Percentiles rank a stretch among this genome's conserved stretches.
Evolutionary conservation across 2,888 invertebrate genomes (phyloP).

Genomic region (Miltochrista miniata): DNA sequence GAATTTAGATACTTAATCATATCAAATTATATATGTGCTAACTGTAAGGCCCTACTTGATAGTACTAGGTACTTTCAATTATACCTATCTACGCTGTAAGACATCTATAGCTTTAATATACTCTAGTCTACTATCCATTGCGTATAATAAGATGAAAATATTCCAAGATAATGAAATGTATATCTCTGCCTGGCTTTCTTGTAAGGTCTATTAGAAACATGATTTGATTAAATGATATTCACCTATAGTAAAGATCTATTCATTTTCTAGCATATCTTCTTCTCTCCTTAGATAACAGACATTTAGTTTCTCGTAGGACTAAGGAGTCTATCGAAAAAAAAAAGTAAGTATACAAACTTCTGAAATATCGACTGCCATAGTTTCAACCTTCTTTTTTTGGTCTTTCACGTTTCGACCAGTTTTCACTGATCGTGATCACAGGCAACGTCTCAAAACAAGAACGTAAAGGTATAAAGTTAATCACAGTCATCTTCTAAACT

Average conservation of each 20-base stretch:
- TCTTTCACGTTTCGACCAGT: too few species aligned
- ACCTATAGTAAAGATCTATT: constrained; percentile 6
- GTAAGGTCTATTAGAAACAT: constrained; percentile 61
- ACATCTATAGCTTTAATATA: constrained; percentile 55
- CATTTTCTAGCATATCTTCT: too few species aligned
- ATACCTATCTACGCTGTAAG: constrained; percentile 49
- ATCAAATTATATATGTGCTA: constrained; percentile 39
- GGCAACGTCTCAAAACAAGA: too few species aligned
- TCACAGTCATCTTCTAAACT: too few species aligned
- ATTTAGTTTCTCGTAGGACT: background rate
- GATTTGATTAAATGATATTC: constrained; percentile 56
- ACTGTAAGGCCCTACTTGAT: constrained; percentile 25
- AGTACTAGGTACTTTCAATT: constrained; percentile 32
- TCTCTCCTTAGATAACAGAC: background rate
- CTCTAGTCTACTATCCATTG: constrained; percentile 37
- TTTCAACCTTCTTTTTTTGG: too few species aligned
- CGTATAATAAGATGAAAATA: constrained; percentile 33
- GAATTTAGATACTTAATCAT: constrained; percentile 48
- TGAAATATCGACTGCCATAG: too few species aligned
- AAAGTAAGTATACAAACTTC: constrained; percentile 3
- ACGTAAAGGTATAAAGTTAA: too few species aligned
- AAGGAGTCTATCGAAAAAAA: constrained; percentile 20
- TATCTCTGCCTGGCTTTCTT: constrained; percentile 63
- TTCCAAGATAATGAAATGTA: constrained; percentile 41
- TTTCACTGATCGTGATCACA: too few species aligned